Evolutionary conservation across 2,797 vertebrate species (phyloP), one percentile per base, ranked within the genome.

Genomic region (Chelonia mydas): DNA sequence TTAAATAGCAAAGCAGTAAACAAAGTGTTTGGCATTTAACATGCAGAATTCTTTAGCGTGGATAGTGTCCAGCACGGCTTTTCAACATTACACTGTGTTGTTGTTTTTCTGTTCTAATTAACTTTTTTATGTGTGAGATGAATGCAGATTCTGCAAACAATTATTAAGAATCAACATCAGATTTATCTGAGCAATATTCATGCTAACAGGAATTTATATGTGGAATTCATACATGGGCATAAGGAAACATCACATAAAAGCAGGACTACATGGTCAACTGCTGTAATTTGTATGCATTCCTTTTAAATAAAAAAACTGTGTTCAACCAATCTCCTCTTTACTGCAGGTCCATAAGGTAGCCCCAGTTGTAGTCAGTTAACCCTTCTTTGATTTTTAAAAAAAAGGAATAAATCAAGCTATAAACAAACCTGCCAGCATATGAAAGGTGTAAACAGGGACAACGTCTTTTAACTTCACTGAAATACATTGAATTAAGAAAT

Each of bases 241-340:
- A 95, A 59, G 59, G 88, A 96, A 97, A 97, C 95, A 96, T 95
- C 92, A 94, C 92, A 86, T 97, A 96, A 97, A 97, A 92, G 88
- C 91, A 95, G 84, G 78, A 90, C 87, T 95, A 41, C 54, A 19
- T 86, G 92, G 84, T 94, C 92, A 96, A 90, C 94, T 92, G 81
- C 90, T 94, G 84, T 96, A 95, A 96, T 96, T 95, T 94, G 93
- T 83, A 6, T 87, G 78, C 84, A 86, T 95, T 97, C 51, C 92
- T 88, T 94, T 96, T 84, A 87, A 96, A 95, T 81, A 79, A 94
- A 94, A 97, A 82, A 33, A 5, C 50, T 3, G 3, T 89, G n/a
- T 93, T 92, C 74, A 83, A 76, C 11, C 49, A 83, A 89, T 87
- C 15, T 95, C 96, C 93, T 90, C 1, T 78, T 86, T 80, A 87